Percentiles rank a stretch among this genome's conserved stretches.
These are phyloP conservation scores for Myocastor coypus DNA, from an alignment of 2,113 vertebrate genomes.

Conservation along the genomic window DNA sequence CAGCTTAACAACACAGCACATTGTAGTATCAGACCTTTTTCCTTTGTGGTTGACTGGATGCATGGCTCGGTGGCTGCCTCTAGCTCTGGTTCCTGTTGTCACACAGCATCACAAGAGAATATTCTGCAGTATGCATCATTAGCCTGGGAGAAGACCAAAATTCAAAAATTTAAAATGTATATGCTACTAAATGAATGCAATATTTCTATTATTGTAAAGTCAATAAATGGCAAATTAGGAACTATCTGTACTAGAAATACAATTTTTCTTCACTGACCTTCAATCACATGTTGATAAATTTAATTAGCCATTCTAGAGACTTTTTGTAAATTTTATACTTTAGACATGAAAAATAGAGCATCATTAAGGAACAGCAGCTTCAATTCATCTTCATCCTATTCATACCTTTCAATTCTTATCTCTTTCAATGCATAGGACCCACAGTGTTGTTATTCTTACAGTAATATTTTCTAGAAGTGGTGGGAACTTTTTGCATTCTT, in stretches of 20 bases:
- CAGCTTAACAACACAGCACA: background rate
- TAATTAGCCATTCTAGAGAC: background rate
- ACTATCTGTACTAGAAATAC: background rate
- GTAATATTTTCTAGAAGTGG: background rate
- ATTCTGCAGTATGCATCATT: rapidly evolving
- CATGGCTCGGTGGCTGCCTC: background rate
- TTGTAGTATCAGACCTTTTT: rapidly evolving
- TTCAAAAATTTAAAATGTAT: background rate
- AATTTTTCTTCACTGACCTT: background rate
- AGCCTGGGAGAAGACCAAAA: background rate
- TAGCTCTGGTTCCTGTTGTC: background rate
- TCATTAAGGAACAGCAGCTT: background rate
- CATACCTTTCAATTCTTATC: background rate
- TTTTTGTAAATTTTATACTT: slow-evolving; percentile 16
- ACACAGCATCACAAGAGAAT: background rate
- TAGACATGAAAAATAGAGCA: background rate
- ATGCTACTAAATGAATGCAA: background rate
- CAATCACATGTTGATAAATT: background rate
- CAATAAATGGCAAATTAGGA: background rate
- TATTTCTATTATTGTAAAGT: background rate
- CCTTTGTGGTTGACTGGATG: rapidly evolving
- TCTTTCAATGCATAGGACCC: background rate
- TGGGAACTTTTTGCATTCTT: background rate
- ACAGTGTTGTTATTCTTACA: background rate
- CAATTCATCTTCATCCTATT: background rate